Evolutionary conservation across 2,797 vertebrate species (phyloP), one percentile per base, ranked within the genome.

Genomic region (Remorina albescens): DNA sequence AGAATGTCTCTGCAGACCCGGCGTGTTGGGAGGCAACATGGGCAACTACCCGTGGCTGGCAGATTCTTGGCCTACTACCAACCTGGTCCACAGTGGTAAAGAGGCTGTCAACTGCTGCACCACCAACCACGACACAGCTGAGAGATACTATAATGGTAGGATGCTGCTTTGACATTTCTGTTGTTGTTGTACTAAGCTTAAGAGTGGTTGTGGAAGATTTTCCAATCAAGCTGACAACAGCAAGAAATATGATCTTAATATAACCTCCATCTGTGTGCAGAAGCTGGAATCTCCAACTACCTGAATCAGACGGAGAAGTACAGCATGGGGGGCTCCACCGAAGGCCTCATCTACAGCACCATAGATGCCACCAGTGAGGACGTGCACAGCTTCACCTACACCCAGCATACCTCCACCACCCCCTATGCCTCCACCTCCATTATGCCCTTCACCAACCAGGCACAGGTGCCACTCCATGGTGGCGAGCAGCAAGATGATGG

Each of bases 91-190:
- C 83, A 95, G 93, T 8, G 92, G 95, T 11, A 96, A 96, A 58
- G 94, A 96, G 67, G 86, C 93, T 0, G 90, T 91, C 25, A 93
- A 88, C 88, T 93, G 95, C 89, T 95, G 84, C 77, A 86, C 95
- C 0, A 65, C 91, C 74, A 95, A 95, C 32, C 94, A 95, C 37
- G 95, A 97, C 61, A 90, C 95, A 0, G 87, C 96, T 1, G 97
- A 99, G 85, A 94, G 97, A 96, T 99, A 98, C 80, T 98, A 99
- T 86, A 98, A 99, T 0, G 97, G 98, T 99, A 92, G 92, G 94
- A 57, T 7, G 19, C 10, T 16, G 47, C 56, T 37, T 0, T 0
- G 5, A 19, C 5, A 15, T n/a, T n/a, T n/a, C n/a, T n/a, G n/a
- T n/a, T 60, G 30, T 23, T 11, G 6, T 6, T 11, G 34, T 42